These are phyloP conservation scores for Graphium colonna DNA, from an alignment of 2,888 invertebrate genomes.

Conservation along the genomic window DNA sequence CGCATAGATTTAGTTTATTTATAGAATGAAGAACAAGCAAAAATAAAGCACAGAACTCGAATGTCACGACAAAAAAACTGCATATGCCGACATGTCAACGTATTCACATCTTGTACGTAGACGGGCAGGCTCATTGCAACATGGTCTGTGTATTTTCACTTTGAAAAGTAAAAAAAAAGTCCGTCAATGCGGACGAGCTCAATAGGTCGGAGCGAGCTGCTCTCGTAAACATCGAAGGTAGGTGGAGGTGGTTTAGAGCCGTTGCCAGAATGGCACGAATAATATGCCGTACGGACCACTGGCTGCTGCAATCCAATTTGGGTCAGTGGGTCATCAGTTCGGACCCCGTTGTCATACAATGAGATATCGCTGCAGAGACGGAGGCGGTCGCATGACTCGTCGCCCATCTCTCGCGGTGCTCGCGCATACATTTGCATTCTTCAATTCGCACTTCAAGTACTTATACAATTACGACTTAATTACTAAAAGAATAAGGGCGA, in stretches of 20 bases:
- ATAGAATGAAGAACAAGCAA: too few relatives aligned
- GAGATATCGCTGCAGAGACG: conserved; percentile 68
- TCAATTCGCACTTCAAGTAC: background rate
- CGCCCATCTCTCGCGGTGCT: conserved; percentile 32
- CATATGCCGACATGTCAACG: too few relatives aligned
- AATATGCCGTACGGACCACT: conserved; percentile 55
- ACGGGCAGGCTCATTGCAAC: too few relatives aligned
- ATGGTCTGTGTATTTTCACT: too few relatives aligned
- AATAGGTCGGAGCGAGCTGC: conserved; percentile 2
- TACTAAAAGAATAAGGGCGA: background rate
- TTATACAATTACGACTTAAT: too few relatives aligned
- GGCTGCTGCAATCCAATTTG: conserved; percentile 70
- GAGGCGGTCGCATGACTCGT: conserved; percentile 53
- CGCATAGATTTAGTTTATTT: too few relatives aligned
- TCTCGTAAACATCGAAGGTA: conserved; percentile 39
- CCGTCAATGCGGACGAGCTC: conserved; percentile 8
- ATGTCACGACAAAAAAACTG: too few relatives aligned
- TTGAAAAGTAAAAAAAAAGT: background rate
- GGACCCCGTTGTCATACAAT: conserved; percentile 64
- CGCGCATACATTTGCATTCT: background rate
- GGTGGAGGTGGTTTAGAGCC: conserved; percentile 51
- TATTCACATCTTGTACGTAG: too few relatives aligned
- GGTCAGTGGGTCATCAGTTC: conserved; percentile 72
- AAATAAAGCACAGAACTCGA: too few relatives aligned
- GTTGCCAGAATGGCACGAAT: conserved; percentile 72